Percentiles rank a stretch among this genome's conserved stretches.
Conservation (phyloP, 2,113 vertebrate genomes). For the Scopus umbretta region DNA sequence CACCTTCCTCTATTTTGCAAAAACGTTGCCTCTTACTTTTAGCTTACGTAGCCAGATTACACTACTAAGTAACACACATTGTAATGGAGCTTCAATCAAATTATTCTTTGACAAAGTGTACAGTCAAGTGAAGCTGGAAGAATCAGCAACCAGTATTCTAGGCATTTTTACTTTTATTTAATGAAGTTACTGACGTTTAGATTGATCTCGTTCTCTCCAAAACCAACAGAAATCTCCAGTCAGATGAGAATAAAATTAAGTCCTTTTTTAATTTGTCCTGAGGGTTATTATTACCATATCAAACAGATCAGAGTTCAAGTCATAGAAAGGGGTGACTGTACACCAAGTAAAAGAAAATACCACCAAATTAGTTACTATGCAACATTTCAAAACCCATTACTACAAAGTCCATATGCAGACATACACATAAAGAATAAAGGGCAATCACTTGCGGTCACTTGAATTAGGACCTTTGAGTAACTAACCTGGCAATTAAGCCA, state of each 20-base stretch:
- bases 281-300: not conserved
- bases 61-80: not conserved
- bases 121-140: not conserved
- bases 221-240: not conserved
- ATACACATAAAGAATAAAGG: not conserved
- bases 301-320: not conserved
- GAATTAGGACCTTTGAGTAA: not conserved
- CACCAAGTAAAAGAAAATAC: not conserved
- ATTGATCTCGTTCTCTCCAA: not conserved
- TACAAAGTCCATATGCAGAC: not conserved
- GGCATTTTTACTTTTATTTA: not conserved
- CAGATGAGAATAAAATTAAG: not conserved
- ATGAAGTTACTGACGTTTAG: not conserved
- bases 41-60: not conserved
- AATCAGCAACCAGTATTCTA: not conserved
- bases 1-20: not conserved
- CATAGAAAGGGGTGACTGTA: not conserved
- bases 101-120: not conserved
- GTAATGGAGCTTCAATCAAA: not conserved
- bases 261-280: not conserved
- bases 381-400: not conserved
- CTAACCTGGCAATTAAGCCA: not conserved
- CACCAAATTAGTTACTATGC: not conserved
- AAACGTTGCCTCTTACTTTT: not conserved
- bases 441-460: rapidly evolving